Evolutionary conservation across 2,113 vertebrate genomes (phyloP).

Genomic region (Notothenia coriiceps): DNA sequence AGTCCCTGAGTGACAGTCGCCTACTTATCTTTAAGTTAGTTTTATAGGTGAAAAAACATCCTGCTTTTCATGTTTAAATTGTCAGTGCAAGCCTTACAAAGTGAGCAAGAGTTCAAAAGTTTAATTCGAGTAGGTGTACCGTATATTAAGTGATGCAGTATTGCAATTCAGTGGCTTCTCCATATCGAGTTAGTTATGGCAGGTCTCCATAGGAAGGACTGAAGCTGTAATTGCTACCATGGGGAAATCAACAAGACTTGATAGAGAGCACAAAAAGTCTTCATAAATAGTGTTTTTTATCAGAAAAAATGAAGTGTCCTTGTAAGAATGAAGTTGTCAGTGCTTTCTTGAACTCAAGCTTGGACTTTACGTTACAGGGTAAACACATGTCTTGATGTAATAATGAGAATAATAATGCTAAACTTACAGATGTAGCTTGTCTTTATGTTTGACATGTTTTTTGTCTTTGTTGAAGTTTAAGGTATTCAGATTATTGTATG

Average conservation of each 20-base stretch:
- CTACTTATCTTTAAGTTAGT: background rate
- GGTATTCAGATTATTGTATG: background rate
- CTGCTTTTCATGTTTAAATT: background rate
- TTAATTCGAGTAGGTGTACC: background rate
- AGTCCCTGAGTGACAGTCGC: background rate
- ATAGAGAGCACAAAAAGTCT: constrained; percentile 14
- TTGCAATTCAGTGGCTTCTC: background rate
- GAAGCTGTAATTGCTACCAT: constrained; percentile 38
- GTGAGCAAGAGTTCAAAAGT: background rate
- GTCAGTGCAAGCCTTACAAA: background rate
- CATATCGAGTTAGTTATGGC: constrained; percentile 19
- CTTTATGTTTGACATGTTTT: background rate
- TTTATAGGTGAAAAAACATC: background rate
- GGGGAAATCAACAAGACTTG: constrained; percentile 39
- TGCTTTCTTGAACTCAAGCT: constrained; percentile 9
- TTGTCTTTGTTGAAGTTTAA: background rate
- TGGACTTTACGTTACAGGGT: background rate
- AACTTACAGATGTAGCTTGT: background rate
- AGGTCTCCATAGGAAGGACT: constrained; percentile 7
- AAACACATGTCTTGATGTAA: background rate
- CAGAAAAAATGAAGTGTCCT: background rate
- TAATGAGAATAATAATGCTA: background rate
- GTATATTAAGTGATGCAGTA: background rate
- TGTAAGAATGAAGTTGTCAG: constrained; percentile 3
- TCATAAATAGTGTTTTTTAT: constrained; percentile 26